Percentiles rank a stretch among this genome's conserved stretches.
These are phyloP conservation scores for Philaethria dido DNA, from an alignment of 2,888 invertebrate species.

Conservation along the genomic window DNA sequence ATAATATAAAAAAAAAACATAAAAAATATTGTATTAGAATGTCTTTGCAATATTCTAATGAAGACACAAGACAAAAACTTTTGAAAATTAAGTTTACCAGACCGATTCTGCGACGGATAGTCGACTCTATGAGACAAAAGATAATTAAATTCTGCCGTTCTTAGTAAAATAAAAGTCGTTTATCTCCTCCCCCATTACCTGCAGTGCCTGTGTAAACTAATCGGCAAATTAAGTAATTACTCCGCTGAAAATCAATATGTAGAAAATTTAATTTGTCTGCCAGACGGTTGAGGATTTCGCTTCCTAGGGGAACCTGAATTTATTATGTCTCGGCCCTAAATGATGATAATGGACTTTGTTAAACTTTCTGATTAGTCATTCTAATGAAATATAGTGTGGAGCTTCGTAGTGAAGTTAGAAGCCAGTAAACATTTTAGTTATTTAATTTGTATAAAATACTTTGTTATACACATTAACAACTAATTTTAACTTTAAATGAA, in stretches of 20 bases:
- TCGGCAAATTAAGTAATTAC: slow-evolving; percentile 76
- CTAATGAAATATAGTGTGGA: slow-evolving; percentile 9
- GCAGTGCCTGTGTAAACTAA: slow-evolving; percentile 69
- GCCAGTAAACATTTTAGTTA: background rate
- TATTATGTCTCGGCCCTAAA: slow-evolving; percentile 32
- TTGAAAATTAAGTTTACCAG: slow-evolving; percentile 15
- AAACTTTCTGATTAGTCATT: slow-evolving; percentile 32
- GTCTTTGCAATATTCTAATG: background rate
- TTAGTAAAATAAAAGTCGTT: slow-evolving; percentile 49
- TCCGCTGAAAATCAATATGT: slow-evolving; percentile 73
- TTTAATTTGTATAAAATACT: background rate
- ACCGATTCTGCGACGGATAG: background rate
- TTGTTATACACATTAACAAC: background rate
- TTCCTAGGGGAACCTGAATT: slow-evolving; percentile 41
- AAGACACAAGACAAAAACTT: background rate
- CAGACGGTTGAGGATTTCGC: slow-evolving; percentile 60
- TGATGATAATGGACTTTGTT: slow-evolving; percentile 28
- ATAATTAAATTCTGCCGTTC: slow-evolving; percentile 39
- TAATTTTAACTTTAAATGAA: background rate
- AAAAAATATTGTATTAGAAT: background rate
- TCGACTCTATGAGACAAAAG: slow-evolving; percentile 27
- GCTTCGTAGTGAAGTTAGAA: background rate
- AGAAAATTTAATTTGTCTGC: slow-evolving; percentile 72
- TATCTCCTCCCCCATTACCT: slow-evolving; percentile 63
- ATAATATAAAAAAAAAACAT: too few relatives aligned